Evolutionary conservation across 1,140 invertebrate species (phyloP).

Genomic region (Trichonephila inaurata): DNA sequence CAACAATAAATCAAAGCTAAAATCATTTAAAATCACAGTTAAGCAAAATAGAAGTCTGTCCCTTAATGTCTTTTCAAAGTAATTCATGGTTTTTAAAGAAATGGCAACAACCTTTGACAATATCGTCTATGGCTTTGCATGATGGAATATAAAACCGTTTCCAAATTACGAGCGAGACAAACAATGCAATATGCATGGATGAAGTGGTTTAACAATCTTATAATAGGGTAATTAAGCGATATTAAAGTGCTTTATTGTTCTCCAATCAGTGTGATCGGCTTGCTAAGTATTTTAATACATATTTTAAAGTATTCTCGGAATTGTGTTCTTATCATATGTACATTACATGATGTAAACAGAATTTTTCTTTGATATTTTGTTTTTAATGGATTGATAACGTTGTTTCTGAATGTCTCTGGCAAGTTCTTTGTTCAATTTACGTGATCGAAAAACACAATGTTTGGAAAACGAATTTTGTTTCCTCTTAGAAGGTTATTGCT

Average conservation of each 20-base stretch:
- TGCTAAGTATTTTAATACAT: too few relatives aligned
- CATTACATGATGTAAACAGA: too few relatives aligned
- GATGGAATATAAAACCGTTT: not conserved
- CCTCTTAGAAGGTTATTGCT: too few relatives aligned
- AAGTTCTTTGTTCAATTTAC: too few relatives aligned
- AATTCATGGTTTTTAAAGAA: not conserved
- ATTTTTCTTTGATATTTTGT: too few relatives aligned
- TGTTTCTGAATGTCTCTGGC: too few relatives aligned
- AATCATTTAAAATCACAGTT: not conserved
- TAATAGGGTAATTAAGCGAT: not conserved
- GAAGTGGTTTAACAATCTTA: not conserved
- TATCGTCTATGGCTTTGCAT: not conserved
- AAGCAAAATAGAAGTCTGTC: not conserved
- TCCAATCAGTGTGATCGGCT: not conserved
- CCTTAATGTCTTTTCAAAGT: not conserved
- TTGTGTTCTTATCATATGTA: too few relatives aligned
- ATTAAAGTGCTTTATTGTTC: not conserved
- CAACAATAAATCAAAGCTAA: not conserved
- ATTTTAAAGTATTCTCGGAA: too few relatives aligned
- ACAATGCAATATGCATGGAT: not conserved
- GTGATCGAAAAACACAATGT: too few relatives aligned
- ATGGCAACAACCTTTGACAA: constrained; percentile 20
- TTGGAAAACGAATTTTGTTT: too few relatives aligned
- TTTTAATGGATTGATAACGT: too few relatives aligned
- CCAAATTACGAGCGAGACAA: not conserved